phyloP scores from a whole-genome alignment of 2,888 invertebrate species.

The Pharmacophagus antenor region DNA sequence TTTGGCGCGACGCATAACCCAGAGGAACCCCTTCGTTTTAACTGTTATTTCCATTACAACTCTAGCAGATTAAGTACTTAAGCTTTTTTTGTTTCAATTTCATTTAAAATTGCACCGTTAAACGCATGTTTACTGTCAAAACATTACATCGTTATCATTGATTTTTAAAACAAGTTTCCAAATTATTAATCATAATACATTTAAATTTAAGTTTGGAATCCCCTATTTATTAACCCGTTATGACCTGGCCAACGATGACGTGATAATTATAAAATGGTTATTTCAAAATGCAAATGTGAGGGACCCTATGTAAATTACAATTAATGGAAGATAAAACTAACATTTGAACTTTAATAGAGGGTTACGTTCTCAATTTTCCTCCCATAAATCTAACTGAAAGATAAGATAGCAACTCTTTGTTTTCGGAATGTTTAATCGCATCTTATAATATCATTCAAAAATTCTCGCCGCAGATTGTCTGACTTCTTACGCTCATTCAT shows the following conservation, averaged over 20 bases:
- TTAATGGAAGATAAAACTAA: conserved; percentile 62
- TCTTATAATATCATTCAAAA: conserved; percentile 26
- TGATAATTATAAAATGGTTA: conserved; percentile 75
- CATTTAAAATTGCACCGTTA: background rate
- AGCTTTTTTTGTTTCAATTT: conserved; percentile 32
- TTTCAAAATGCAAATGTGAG: conserved; percentile 70
- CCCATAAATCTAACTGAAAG: conserved; percentile 63
- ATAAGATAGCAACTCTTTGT: conserved; percentile 64
- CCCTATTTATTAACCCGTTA: conserved; percentile 65
- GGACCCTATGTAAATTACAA: conserved; percentile 72
- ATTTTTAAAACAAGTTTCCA: too few relatives aligned
- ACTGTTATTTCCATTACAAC: conserved; percentile 57
- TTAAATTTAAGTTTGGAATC: conserved; percentile 73
- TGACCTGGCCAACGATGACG: conserved; percentile 65
- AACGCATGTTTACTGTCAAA: background rate
- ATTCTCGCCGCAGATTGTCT: background rate
- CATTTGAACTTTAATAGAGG: conserved; percentile 58
- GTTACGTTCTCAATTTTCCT: conserved; percentile 49
- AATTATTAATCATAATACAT: too few relatives aligned
- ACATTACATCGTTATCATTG: background rate
- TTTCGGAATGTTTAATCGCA: conserved; percentile 40
- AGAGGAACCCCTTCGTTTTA: conserved; percentile 59
- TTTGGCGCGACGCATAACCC: conserved; percentile 57
- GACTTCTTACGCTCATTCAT: conserved; percentile 50
- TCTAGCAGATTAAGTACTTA: conserved; percentile 60